These are phyloP conservation scores for Argyresthia albistria DNA, from an alignment of 2,888 invertebrate genomes.

Conservation along the genomic window DNA sequence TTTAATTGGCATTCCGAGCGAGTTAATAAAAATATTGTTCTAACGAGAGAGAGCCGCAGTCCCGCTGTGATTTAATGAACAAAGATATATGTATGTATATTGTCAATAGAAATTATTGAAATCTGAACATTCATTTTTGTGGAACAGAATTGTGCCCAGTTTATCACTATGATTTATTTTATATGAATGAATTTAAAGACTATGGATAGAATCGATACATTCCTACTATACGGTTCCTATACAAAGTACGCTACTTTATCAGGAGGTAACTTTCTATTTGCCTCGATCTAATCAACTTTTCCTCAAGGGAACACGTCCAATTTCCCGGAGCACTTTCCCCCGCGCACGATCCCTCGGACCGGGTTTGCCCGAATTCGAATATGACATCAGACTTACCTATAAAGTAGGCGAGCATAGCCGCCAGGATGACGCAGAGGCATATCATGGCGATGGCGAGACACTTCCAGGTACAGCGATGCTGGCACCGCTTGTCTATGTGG, in stretches of 20 bases:
- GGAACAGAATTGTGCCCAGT: background rate
- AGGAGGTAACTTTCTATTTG: too few relatives aligned
- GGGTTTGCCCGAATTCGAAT: background rate
- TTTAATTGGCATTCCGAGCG: slow-evolving; percentile 56
- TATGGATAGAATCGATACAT: too few relatives aligned
- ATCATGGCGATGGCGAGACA: slow-evolving; percentile 95
- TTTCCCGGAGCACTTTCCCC: too few relatives aligned
- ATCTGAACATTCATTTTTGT: background rate
- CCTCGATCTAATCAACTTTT: too few relatives aligned
- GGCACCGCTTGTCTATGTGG: slow-evolving; percentile 95
- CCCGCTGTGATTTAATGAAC: slow-evolving; percentile 62
- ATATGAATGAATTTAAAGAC: too few relatives aligned
- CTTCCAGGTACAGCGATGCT: slow-evolving; percentile 96
- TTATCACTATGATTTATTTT: too few relatives aligned
- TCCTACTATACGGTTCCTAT: too few relatives aligned
- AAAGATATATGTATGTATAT: slow-evolving; percentile 41
- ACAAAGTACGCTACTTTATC: too few relatives aligned
- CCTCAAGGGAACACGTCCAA: too few relatives aligned
- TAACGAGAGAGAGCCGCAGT: slow-evolving; percentile 47
- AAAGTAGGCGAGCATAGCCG: slow-evolving; percentile 95
- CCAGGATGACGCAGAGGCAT: slow-evolving; percentile 89
- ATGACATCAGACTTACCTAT: slow-evolving; percentile 79
- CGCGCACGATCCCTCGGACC: too few relatives aligned
- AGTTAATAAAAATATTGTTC: slow-evolving; percentile 64
- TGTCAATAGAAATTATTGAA: slow-evolving; percentile 21